phyloP scores from a whole-genome alignment of 2,113 vertebrate genomes.

The Odontophorus gujanensis region DNA sequence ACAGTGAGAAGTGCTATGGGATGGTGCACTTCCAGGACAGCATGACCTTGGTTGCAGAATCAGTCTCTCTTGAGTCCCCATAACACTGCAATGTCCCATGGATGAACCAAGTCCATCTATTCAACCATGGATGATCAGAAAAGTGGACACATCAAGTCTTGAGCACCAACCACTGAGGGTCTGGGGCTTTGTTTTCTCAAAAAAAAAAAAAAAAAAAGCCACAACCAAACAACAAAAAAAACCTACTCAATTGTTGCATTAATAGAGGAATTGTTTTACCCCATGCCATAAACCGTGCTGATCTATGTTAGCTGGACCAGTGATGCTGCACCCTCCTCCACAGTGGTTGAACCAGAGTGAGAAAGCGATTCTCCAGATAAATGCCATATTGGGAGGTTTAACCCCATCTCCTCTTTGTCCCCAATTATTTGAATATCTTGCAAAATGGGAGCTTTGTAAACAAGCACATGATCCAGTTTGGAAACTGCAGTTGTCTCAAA shows the following conservation, averaged over 20 bases:
- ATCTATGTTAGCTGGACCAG: fast-evolving
- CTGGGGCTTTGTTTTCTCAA: background rate
- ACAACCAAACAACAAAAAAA: no score
- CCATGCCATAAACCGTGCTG: background rate
- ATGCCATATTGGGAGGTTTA: background rate
- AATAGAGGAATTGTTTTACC: background rate
- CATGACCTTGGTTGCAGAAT: background rate
- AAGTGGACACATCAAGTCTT: background rate
- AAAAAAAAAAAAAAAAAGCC: no score
- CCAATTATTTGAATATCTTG: background rate
- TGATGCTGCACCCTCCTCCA: background rate
- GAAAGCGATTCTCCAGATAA: conserved; percentile 47
- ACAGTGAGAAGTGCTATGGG: background rate
- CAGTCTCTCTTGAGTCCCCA: fast-evolving
- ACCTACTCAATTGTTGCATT: background rate
- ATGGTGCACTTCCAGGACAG: background rate
- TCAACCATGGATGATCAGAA: background rate
- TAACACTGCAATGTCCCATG: fast-evolving
- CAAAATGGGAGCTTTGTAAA: conserved; percentile 44
- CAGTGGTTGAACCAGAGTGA: fast-evolving
- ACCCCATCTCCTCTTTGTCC: conserved; percentile 9
- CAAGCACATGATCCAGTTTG: background rate
- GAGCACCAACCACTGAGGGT: fast-evolving
- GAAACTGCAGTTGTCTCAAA: background rate
- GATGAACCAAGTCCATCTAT: fast-evolving